Base-by-base conservation (phyloP, 1,140 invertebrate genomes). In the Mylabris phalerata region DNA sequence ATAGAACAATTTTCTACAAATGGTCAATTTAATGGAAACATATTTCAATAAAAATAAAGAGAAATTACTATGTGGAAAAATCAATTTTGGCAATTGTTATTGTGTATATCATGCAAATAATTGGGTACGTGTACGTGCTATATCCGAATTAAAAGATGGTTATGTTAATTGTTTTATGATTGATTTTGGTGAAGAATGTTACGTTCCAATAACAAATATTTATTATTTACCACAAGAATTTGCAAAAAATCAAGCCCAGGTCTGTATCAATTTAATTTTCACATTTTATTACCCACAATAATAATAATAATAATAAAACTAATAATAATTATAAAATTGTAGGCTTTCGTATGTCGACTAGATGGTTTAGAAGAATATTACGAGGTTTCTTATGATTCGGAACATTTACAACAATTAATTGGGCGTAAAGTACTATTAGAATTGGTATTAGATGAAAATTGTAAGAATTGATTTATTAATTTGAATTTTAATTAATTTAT, bases 161-260 rank as follows among this genome's bases (percentile, higher is more conserved):
- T 65, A 71, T 7, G 79, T 79, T 7, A 71, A 74, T 2, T 80
- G 84, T 48, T 83, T 82, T 42, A 79, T 85, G 9, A 81, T 85
- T 3, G 85, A 87, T 62, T 78, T 77, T 48, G 85, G 85, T 2
- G 82, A 84, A 57, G 79, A 79, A 50, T 78, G 80, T 13, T 55
- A 64, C 0, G 76, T 84, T 3, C 59, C 69, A n/a, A 63, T 73
- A 4, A 63, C 69, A 2, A 69, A 75, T 13, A 72, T 88, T 2
- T 80, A 79, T 58, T 66, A 75, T 3, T 69, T 88, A 3, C 75
- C 78, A 39, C 72, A 75, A 9, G 74, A 80, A 50, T 87, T 84
- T 62, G 77, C 78, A 3, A 68, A 61, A 32, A 64, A 83, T 7
- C 77, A 84, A 39, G 78, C 79, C 2, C 85, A 87, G 19, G 19